These are phyloP conservation scores for Strigops habroptila DNA, from an alignment of 2,113 vertebrate species.

Conservation along the genomic window DNA sequence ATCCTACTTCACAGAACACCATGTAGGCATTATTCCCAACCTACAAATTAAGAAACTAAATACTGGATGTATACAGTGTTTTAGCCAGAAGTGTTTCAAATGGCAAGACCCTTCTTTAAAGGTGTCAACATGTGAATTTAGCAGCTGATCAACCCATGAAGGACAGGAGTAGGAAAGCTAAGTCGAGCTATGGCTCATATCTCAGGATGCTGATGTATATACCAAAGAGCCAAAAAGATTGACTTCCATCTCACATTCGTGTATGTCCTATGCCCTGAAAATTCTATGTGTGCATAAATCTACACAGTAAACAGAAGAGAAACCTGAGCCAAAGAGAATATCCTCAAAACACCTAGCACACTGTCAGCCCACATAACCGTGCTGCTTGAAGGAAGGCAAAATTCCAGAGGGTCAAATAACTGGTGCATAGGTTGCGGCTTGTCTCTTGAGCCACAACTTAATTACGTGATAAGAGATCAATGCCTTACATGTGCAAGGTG, in stretches of 20 bases:
- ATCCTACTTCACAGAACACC: neutral
- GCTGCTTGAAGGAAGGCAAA: neutral
- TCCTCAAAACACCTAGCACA: neutral
- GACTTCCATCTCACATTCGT: neutral
- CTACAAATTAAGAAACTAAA: neutral
- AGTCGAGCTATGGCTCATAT: rapidly evolving
- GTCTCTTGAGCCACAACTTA: neutral
- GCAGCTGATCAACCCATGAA: neutral
- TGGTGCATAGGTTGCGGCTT: neutral
- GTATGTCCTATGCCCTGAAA: neutral
- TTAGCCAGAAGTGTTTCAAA: neutral
- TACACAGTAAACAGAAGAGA: neutral
- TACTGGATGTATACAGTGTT: neutral
- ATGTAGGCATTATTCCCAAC: neutral
- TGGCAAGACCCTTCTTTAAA: neutral
- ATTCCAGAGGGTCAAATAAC: neutral
- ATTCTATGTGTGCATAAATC: neutral
- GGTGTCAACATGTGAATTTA: rapidly evolving
- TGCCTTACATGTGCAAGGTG: neutral
- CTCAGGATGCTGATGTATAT: neutral
- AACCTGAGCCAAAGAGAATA: neutral
- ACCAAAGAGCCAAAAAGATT: neutral
- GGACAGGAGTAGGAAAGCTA: neutral
- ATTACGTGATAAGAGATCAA: neutral
- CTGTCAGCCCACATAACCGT: neutral